Base-by-base conservation (phyloP, 2,888 invertebrate species). In the Chromoteleia sp. region DNA sequence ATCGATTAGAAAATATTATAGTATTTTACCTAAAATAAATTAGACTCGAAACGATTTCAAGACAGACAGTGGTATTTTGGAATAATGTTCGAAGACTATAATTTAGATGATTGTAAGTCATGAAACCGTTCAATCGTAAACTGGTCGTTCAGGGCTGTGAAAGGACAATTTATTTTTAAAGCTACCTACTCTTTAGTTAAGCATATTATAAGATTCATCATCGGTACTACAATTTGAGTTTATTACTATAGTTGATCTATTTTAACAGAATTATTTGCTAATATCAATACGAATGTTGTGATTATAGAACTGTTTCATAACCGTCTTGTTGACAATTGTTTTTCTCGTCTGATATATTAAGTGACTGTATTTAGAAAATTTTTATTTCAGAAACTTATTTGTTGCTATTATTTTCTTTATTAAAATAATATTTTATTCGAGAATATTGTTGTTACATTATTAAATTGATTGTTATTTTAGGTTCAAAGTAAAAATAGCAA, bases 161-260 rank as follows among this genome's bases (percentile, higher is more conserved):
- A 41, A 41, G 4, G 15, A 25, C n/a, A 21, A 21, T 5, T 52
- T 52, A 14, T n/a, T 52, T 52, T 52, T 2, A 7, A 21, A 5
- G 21, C 21, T 30, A 30, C 10, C 21, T 52, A n/a, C n/a, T n/a
- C n/a, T 52, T 21, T 14, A 52, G 21, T 21, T 30, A 52, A 7
- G 14, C n/a, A 0, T 56, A 6, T 54, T 14, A 15, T 54, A 5
- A 33, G 7, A 29, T 54, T 8, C 33, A 1, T 7, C 10, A 21
- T 33, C 17, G 36, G 33, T 56, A 10, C 36, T 14, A 1, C 36
- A 56, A 56, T 56, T 56, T 17, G 6, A 36, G 56, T 3, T 15
- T 48, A 48, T 48, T 48, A 48, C 12, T 48, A n/a, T 1, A 5
- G 0, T 6, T 25, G 48, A 48, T 45, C 45, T 45, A 10, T 15